Evolutionary conservation across 1,140 invertebrate species (phyloP).

Genomic region (Leptestheria dahalacensis): DNA sequence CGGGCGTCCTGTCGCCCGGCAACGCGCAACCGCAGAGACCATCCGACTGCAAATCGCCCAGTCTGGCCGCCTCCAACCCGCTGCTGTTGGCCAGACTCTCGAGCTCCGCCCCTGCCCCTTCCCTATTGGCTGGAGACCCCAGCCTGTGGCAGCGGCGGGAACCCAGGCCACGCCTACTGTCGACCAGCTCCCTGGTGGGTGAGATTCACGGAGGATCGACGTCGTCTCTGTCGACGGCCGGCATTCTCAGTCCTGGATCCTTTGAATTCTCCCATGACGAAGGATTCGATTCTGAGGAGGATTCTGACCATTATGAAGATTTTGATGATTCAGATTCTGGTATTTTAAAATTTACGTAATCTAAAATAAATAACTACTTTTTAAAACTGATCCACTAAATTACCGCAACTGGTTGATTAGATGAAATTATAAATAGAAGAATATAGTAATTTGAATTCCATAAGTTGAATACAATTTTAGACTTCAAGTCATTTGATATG

Average conservation of each 20-base stretch:
- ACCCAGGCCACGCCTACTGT: slow-evolving; percentile 67
- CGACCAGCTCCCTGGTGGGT: slow-evolving; percentile 67
- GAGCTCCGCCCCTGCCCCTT: slow-evolving; percentile 25
- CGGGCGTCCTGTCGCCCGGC: slow-evolving; percentile 15
- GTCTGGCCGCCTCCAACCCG: slow-evolving; percentile 24
- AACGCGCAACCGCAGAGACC: slow-evolving; percentile 24
- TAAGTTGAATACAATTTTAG: no score
- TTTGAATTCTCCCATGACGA: slow-evolving; percentile 71
- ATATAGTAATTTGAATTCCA: no score
- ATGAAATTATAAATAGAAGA: no score
- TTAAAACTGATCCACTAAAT: no score
- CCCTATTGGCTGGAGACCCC: slow-evolving; percentile 21
- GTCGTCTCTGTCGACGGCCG: slow-evolving; percentile 38
- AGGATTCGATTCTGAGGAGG: slow-evolving; percentile 54
- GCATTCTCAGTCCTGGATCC: slow-evolving; percentile 61
- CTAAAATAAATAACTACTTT: no score
- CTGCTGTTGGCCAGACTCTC: slow-evolving; percentile 20
- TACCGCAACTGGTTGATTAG: no score
- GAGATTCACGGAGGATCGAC: slow-evolving; percentile 47
- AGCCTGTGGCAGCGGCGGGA: slow-evolving; percentile 39
- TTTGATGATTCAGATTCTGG: slow-evolving; percentile 29
- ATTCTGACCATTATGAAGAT: slow-evolving; percentile 74
- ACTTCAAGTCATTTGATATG: slow-evolving; percentile 15
- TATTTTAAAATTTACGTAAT: no score
- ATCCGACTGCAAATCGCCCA: slow-evolving; percentile 20